Percentiles rank a stretch among this genome's conserved stretches.
These are phyloP conservation scores for Brachyhypopomus gauderio DNA, from an alignment of 2,113 vertebrate species.

Conservation along the genomic window DNA sequence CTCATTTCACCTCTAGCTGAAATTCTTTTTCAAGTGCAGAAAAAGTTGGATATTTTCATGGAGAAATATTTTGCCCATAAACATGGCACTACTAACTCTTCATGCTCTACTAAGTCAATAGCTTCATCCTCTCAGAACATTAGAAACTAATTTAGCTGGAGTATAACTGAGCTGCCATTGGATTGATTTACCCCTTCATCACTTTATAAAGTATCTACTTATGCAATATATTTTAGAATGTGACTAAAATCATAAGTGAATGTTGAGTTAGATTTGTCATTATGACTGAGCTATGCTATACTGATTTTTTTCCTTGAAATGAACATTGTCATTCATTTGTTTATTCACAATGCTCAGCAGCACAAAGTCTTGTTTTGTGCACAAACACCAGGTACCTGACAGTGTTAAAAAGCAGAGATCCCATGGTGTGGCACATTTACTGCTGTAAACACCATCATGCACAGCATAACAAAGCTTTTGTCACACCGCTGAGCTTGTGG, in stretches of 20 bases:
- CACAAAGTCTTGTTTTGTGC: background rate
- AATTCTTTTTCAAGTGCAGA: background rate
- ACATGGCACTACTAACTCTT: slow-evolving; percentile 63
- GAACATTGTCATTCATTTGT: background rate
- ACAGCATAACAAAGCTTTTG: slow-evolving; percentile 57
- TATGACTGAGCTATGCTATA: background rate
- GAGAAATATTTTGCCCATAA: slow-evolving; percentile 64
- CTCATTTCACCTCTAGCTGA: slow-evolving; percentile 17
- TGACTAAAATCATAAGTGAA: slow-evolving; percentile 30
- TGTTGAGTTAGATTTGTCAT: background rate
- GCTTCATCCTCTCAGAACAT: slow-evolving; percentile 61
- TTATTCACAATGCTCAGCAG: background rate
- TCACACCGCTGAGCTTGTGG: slow-evolving; percentile 57
- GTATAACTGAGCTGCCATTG: slow-evolving; percentile 61
- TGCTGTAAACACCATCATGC: slow-evolving; percentile 46
- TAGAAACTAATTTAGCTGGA: slow-evolving; percentile 50
- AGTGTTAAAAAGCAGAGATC: slow-evolving; percentile 17
- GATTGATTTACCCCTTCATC: slow-evolving; percentile 61
- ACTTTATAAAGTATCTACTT: slow-evolving; percentile 44
- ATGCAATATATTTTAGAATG: slow-evolving; percentile 16
- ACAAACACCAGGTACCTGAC: slow-evolving; percentile 2
- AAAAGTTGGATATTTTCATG: slow-evolving; percentile 63
- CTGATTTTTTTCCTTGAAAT: background rate
- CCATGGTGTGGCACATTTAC: slow-evolving; percentile 19
- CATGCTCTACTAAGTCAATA: slow-evolving; percentile 68